phyloP scores from a whole-genome alignment of 2,113 vertebrate species.

The Synchiropus splendidus region DNA sequence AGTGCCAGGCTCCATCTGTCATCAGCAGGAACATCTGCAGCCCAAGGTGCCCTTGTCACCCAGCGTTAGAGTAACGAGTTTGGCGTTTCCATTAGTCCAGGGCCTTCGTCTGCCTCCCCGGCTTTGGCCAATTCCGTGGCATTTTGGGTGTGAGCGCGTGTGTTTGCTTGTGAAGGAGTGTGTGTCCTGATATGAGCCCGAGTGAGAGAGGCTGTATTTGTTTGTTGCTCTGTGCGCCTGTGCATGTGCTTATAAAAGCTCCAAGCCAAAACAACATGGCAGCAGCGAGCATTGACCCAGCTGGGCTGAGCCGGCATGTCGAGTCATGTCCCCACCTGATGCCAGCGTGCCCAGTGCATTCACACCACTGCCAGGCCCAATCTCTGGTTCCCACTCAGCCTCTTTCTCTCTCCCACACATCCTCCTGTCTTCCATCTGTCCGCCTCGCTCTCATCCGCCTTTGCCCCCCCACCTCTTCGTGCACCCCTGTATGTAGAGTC shows the following conservation, averaged over 20 bases:
- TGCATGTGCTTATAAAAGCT: conserved; percentile 11
- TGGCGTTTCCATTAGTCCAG: conserved; percentile 68
- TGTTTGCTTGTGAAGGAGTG: conserved; percentile 41
- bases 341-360: conserved; percentile 55
- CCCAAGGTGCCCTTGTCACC: conserved; percentile 74
- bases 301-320: conserved; percentile 61
- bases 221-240: conserved; percentile 34
- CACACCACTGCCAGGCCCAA: conserved; percentile 47
- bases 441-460: conserved; percentile 36
- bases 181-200: conserved; percentile 37
- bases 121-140: conserved; percentile 46
- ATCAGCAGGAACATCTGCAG: conserved; percentile 71
- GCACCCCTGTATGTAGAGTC: conserved; percentile 37
- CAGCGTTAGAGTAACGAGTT: conserved; percentile 70
- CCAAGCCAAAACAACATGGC: conserved; percentile 60
- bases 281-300: conserved; percentile 59
- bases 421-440: conserved; percentile 53
- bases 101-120: conserved; percentile 43
- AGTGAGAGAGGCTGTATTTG: conserved; percentile 35
- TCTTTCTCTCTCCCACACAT: conserved; percentile 28
- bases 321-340: conserved; percentile 69
- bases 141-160: conserved; percentile 55
- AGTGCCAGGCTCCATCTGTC: conserved; percentile 69
- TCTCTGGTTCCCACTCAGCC: conserved; percentile 21
- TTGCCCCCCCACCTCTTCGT: conserved; percentile 27